Conservation (phyloP, 1,140 invertebrate species). For the Thaumatotibia leucotreta region DNA sequence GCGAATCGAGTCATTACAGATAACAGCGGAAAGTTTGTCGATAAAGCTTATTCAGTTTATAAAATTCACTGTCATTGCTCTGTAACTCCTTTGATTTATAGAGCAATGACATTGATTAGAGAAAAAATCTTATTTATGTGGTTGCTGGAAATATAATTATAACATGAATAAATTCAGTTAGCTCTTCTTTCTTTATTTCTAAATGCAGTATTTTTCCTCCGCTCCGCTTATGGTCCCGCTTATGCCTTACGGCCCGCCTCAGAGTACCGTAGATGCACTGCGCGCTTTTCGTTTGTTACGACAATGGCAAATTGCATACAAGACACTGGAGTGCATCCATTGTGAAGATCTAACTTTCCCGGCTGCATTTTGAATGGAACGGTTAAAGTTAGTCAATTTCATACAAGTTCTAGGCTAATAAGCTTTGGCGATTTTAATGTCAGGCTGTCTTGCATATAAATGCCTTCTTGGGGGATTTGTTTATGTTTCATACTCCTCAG, state of each 20-base stretch:
- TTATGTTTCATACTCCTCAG: neutral
- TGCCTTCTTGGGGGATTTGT: neutral
- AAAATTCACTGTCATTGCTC: too few relatives aligned
- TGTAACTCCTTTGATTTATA: too few relatives aligned
- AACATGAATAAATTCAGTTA: neutral
- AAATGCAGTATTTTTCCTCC: too few relatives aligned
- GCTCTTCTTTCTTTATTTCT: neutral
- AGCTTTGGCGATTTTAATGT: neutral
- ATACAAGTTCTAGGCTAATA: neutral
- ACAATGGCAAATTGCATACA: slow-evolving; percentile 10
- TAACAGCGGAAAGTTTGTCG: too few relatives aligned
- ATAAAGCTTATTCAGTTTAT: too few relatives aligned
- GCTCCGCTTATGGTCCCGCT: neutral
- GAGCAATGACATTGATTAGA: too few relatives aligned
- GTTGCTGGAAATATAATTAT: too few relatives aligned
- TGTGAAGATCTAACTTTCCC: slow-evolving; percentile 2
- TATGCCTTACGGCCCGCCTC: neutral
- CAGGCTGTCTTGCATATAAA: neutral
- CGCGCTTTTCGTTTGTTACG: slow-evolving; percentile 10
- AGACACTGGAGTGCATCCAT: neutral
- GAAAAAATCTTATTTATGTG: too few relatives aligned
- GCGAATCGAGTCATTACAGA: too few relatives aligned
- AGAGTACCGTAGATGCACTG: neutral
- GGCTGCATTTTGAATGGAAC: slow-evolving; percentile 2
- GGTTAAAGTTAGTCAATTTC: neutral